Percentiles rank a stretch among this genome's conserved stretches.
Conservation (phyloP, 2,113 vertebrate genomes). For the Rhinopithecus roxellana region DNA sequence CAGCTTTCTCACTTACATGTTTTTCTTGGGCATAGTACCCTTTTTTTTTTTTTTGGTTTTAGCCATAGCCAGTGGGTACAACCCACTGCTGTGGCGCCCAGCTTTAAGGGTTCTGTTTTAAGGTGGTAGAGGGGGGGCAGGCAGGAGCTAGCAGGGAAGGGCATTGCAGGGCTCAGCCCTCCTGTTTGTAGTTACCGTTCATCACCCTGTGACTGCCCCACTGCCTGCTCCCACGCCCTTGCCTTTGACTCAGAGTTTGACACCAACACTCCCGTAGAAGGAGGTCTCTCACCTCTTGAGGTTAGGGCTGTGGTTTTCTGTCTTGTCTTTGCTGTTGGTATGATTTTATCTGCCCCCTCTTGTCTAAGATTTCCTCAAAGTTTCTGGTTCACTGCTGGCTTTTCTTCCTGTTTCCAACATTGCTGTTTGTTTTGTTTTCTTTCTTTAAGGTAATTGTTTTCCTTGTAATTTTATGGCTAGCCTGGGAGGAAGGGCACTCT, state of each 20-base stretch:
- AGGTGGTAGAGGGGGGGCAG: background rate
- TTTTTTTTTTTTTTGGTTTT: background rate
- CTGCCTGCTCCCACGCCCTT: rapidly evolving
- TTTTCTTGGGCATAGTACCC: no score
- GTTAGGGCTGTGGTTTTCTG: background rate
- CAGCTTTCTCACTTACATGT: rapidly evolving
- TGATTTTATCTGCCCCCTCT: background rate
- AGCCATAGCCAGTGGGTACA: background rate
- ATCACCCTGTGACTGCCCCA: no score
- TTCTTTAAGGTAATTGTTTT: background rate
- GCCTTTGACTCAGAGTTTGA: background rate
- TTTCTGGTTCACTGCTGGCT: background rate
- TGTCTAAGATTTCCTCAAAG: background rate
- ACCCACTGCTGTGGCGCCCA: background rate
- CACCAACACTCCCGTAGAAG: background rate
- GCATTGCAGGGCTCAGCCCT: background rate
- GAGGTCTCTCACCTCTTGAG: background rate
- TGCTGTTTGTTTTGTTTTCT: background rate
- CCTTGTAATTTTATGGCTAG: background rate
- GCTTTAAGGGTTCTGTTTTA: background rate
- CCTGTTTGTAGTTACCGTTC: background rate
- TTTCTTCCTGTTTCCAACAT: background rate
- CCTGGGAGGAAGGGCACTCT: background rate
- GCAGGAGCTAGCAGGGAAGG: rapidly evolving
- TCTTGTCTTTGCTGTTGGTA: background rate